Evolutionary conservation across 2,797 vertebrate genomes (phyloP), one percentile per base, ranked within the genome.

Genomic region (Botia almorhae): DNA sequence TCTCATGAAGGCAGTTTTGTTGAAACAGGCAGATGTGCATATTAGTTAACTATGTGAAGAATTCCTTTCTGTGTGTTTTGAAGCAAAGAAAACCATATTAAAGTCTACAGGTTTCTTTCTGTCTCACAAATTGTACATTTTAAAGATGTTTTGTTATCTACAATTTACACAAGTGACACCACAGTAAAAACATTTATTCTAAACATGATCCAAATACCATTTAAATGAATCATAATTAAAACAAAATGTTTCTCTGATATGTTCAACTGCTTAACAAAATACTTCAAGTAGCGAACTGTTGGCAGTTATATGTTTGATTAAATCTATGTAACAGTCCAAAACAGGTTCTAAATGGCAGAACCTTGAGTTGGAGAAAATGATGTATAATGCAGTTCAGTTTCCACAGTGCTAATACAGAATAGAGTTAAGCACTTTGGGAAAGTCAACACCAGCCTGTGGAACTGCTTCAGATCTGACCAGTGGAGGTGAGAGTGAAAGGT

Each of bases 361-460:
- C 55, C 17, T n/a, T 61, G 67, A 61, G 13, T 13, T 6, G 55
- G 76, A 69, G 65, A 67, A 70, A 81, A 53, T 85, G 56, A 16
- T 16, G 48, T 83, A 14, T 77, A 78, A 72, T 7, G 60, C 51
- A 26, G 17, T 50, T 46, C 6, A 26, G 26, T 64, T 79, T 70
- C 64, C 64, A 43, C 68, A 87, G 58, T 78, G 0, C 69, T 61
- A 80, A 86, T 78, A 84, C 89, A 89, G 83, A 85, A 84, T 70
- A 61, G 68, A 74, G 89, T 86, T 89, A 90, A 92, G 90, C 82
- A 87, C 79, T 90, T 92, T 93, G 92, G 91, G 93, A 94, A 94
- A 93, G 92, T 90, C 91, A 94, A 94, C 91, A 94, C 43, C 2
- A 85, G 50, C 78, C 83, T 19, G 43, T 84, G 87, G 89, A 92